Conservation (phyloP, 2,888 invertebrate genomes). For the Drosophila kambysellisi region DNA sequence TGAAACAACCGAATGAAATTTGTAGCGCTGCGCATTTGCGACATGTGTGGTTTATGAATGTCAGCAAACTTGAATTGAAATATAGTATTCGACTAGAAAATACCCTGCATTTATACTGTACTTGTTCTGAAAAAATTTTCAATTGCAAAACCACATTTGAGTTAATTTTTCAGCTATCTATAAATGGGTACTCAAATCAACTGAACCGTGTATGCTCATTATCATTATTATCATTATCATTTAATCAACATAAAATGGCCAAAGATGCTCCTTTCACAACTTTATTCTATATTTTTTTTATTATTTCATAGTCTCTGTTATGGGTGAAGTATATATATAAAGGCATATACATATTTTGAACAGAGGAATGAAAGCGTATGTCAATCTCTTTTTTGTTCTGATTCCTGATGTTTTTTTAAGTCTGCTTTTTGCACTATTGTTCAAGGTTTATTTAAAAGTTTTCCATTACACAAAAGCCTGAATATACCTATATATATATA, state of each 20-base stretch:
- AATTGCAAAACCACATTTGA: background rate
- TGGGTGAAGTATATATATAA: background rate
- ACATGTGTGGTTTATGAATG: conserved; percentile 64
- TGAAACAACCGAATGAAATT: conserved; percentile 10
- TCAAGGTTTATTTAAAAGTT: conserved; percentile 33
- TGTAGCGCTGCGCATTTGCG: conserved; percentile 36
- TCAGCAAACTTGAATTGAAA: conserved; percentile 28
- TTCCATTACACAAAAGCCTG: background rate
- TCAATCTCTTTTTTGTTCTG: conserved; percentile 15
- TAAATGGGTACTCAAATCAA: background rate
- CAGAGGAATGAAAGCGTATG: conserved; percentile 8
- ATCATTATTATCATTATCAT: background rate
- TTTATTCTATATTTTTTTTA: background rate
- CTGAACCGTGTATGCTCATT: background rate
- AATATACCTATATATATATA: no score
- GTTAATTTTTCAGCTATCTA: background rate
- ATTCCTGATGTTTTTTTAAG: conserved; percentile 3
- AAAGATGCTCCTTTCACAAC: no score
- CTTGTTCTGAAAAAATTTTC: no score
- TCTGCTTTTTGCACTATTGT: conserved; percentile 12
- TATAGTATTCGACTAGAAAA: background rate
- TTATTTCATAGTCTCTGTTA: background rate
- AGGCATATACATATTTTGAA: background rate
- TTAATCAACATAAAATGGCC: background rate
- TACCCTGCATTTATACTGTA: background rate